Conservation (phyloP, 1,140 invertebrate genomes). For the Saccostrea glomerata region DNA sequence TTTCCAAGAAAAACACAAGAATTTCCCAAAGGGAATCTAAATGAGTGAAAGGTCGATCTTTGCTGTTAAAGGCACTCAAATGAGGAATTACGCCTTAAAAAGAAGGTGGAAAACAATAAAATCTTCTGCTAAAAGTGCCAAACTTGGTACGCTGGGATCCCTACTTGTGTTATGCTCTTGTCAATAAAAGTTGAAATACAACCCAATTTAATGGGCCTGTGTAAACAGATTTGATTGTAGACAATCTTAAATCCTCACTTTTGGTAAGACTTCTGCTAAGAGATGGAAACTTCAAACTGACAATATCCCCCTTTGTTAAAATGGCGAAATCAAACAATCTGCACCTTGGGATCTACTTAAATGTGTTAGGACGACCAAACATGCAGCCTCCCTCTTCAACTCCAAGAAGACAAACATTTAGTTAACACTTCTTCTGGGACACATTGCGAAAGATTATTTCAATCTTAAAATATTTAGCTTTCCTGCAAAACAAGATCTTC, state of each 20-base stretch:
- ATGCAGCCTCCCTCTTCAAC: neutral
- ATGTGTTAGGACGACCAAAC: neutral
- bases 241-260: conserved; percentile 21
- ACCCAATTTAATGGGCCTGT: conserved; percentile 30
- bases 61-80: conserved; percentile 30
- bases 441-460: neutral
- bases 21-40: conserved; percentile 7
- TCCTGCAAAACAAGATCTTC: neutral
- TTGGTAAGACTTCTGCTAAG: conserved; percentile 26
- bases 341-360: neutral
- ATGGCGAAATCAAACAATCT: neutral
- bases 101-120: conserved; percentile 31
- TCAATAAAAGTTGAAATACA: conserved; percentile 38
- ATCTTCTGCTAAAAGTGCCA: neutral
- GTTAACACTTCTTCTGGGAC: neutral
- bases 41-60: conserved; percentile 15
- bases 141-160: neutral
- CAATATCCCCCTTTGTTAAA: neutral
- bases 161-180: conserved; percentile 1
- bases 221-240: conserved; percentile 28
- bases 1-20: neutral
- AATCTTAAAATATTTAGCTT: neutral
- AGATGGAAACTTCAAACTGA: conserved; percentile 27
- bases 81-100: conserved; percentile 17
- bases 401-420: neutral